Evolutionary conservation across 2,797 vertebrate species (phyloP), one percentile per base, ranked within the genome.

Genomic region (Polyboroides typus): DNA sequence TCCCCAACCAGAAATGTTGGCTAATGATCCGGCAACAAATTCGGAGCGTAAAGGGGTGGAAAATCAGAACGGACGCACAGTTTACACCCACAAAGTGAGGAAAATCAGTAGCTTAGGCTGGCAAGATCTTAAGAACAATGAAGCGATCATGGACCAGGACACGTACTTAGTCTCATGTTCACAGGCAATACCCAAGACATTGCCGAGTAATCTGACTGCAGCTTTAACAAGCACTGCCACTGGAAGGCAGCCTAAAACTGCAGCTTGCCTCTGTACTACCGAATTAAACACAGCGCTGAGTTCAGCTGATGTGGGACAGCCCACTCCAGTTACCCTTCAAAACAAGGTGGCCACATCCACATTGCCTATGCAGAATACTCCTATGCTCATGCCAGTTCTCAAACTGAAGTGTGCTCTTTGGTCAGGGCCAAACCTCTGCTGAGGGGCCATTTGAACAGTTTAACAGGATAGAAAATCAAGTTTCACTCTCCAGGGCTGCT

Each of bases 101-200:
- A 18, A 26, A 36, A 52, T 44, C 16, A 11, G 25, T 40, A 26
- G 21, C 9, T 58, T 22, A 50, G 33, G 15, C 47, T 63, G 40
- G 18, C 21, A 50, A 7, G 13, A 67, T 55, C 11, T 15, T 10
- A 5, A 55, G 44, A 79, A 31, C 26, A 22, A 6, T 1, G 22
- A 33, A 16, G 12, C 3, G 0, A 6, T n/a, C 3, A 0, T 3
- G 40, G 78, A 34, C 17, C 11, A 13, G 42, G 50, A 38, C 58
- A 20, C 3, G 2, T 8, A 3, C 10, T 1, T 1, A 1, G 6
- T 14, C 31, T 38, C 36, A 4, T 1, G 25, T 48, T n/a, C 16
- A 3, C 10, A 56, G 42, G 47, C 19, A 62, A 3, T 38, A 14
- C 33, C 16, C 8, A 59, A 59, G 12, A 8, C 33, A 22, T 18